These are phyloP conservation scores for Cephonodes hylas DNA, from an alignment of 2,888 invertebrate species.

Conservation along the genomic window DNA sequence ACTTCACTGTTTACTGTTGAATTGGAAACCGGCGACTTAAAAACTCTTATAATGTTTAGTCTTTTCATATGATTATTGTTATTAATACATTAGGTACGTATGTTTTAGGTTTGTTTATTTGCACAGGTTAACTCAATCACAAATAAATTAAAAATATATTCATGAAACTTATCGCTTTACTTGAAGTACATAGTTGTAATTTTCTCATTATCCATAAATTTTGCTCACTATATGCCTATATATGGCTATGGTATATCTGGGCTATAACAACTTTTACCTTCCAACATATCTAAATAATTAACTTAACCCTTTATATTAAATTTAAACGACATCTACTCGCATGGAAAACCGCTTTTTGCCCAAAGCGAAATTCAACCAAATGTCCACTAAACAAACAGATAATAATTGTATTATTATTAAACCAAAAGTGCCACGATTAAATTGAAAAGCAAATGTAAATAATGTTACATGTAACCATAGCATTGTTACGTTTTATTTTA, in stretches of 20 bases:
- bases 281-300: too few species aligned
- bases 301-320: too few species aligned
- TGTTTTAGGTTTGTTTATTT: neutral
- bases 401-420: too few species aligned
- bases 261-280: too few species aligned
- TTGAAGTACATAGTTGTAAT: too few species aligned
- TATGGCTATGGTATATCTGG: too few species aligned
- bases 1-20: neutral
- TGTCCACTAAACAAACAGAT: too few species aligned
- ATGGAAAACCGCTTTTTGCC: too few species aligned
- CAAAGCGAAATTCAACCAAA: too few species aligned
- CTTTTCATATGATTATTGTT: neutral
- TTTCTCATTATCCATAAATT: too few species aligned
- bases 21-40: neutral
- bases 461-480: neutral
- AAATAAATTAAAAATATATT: neutral
- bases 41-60: neutral
- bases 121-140: neutral
- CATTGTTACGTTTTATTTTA: conserved; percentile 13
- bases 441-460: neutral
- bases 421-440: neutral
- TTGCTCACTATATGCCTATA: too few species aligned
- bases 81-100: neutral
- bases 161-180: neutral
- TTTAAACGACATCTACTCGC: too few species aligned